Evolutionary conservation across 2,113 vertebrate genomes (phyloP).

Genomic region (Rhynchomys soricoides): DNA sequence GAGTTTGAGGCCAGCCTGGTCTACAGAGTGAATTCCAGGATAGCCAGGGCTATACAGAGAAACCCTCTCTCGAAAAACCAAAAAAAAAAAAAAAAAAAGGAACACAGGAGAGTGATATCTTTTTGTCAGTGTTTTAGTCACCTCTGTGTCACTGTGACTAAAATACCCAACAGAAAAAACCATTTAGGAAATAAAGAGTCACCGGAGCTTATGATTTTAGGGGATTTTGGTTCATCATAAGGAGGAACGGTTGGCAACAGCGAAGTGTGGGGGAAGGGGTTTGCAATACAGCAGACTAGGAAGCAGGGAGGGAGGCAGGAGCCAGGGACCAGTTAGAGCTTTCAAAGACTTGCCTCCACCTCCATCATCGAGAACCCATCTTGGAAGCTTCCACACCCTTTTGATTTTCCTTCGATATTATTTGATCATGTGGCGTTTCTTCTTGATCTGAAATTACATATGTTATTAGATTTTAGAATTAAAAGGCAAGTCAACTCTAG

Average conservation of each 20-base stretch:
- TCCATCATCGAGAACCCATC: not conserved
- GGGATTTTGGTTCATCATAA: not conserved
- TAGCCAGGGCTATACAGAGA: too few relatives aligned
- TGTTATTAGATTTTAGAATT: not conserved
- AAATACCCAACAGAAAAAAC: not conserved
- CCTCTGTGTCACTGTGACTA: not conserved
- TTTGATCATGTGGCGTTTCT: not conserved
- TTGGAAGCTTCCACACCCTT: not conserved
- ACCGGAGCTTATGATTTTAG: not conserved
- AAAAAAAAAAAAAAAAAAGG: conserved; percentile 2
- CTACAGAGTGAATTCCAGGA: too few relatives aligned
- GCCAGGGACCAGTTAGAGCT: not conserved
- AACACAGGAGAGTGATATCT: not conserved
- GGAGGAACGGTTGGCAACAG: not conserved
- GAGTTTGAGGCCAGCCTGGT: too few relatives aligned
- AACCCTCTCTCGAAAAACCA: too few relatives aligned
- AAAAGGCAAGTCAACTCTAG: not conserved
- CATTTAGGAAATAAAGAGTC: not conserved
- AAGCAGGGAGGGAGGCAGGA: not conserved
- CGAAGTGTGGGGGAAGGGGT: too few relatives aligned
- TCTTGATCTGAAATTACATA: not conserved
- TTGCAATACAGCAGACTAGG: not conserved
- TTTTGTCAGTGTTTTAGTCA: not conserved
- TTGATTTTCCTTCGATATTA: not conserved
- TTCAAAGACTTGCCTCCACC: not conserved